Conservation (phyloP, 2,113 vertebrate genomes). For the Trichomycterus rosablanca region DNA sequence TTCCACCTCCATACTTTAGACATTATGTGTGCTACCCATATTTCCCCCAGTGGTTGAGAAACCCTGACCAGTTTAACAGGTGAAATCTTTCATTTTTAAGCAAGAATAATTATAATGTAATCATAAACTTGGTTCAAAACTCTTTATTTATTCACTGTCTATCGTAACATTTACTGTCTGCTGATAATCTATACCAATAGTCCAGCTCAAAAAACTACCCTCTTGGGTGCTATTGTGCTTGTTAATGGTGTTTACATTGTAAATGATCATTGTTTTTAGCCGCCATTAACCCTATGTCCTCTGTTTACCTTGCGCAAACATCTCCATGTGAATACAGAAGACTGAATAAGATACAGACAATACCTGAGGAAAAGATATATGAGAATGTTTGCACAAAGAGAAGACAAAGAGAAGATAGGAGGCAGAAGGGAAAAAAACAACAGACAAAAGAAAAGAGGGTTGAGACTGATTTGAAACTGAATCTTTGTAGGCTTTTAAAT, state of each 20-base stretch:
- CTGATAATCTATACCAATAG: too few species aligned
- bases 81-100: too few species aligned
- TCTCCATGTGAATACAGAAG: constrained; percentile 28
- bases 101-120: too few species aligned
- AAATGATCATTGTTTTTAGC: constrained; percentile 31
- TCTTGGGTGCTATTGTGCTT: constrained; percentile 22
- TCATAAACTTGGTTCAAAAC: too few species aligned
- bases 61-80: too few species aligned
- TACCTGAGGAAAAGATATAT: neutral
- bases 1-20: too few species aligned
- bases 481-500: constrained; percentile 7
- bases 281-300: neutral
- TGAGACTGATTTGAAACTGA: constrained; percentile 16
- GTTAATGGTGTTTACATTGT: constrained; percentile 42
- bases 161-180: too few species aligned
- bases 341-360: constrained; percentile 28
- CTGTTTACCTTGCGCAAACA: constrained; percentile 32
- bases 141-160: too few species aligned
- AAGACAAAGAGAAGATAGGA: neutral
- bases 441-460: neutral
- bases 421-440: neutral
- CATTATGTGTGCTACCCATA: too few species aligned
- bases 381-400: neutral
- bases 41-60: too few species aligned
- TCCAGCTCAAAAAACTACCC: too few species aligned